Conservation (phyloP, 2,113 vertebrate genomes). For the Melospiza melodia region DNA sequence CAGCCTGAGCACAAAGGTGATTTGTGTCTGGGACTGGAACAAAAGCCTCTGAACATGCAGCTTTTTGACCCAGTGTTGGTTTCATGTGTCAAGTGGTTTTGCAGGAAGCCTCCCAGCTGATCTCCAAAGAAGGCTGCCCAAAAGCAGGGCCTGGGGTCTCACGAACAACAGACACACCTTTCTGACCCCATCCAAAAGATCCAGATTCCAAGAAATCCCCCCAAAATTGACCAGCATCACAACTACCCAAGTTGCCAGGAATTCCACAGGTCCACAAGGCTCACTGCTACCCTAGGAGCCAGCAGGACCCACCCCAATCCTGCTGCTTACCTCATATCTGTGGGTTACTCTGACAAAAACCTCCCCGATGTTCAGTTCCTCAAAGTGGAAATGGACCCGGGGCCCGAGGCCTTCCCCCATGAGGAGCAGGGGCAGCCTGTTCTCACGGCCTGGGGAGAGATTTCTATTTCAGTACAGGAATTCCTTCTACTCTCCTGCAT, state of each 20-base stretch:
- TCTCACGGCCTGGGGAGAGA: slow-evolving; percentile 77
- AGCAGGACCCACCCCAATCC: too few species aligned
- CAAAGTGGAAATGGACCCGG: slow-evolving; percentile 75
- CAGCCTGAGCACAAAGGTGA: too few species aligned
- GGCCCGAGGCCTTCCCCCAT: slow-evolving; percentile 84
- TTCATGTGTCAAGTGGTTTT: neutral
- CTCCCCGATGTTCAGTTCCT: slow-evolving; percentile 79
- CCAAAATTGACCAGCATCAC: neutral
- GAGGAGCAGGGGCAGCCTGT: slow-evolving; percentile 80
- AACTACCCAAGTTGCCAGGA: neutral
- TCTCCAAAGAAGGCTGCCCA: neutral
- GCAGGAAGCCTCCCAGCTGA: neutral
- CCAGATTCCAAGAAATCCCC: too few species aligned
- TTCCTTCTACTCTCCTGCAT: neutral
- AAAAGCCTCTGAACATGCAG: too few species aligned
- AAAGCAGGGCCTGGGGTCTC: neutral
- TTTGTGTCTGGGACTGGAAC: too few species aligned
- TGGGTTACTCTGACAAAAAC: neutral
- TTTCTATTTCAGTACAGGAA: neutral
- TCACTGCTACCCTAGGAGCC: too few species aligned
- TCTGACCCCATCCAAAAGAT: too few species aligned
- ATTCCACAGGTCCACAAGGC: too few species aligned
- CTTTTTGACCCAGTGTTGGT: too few species aligned
- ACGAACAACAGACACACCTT: neutral
- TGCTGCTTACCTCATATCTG: too few species aligned